These are phyloP conservation scores for Pygoscelis antarcticus DNA, from an alignment of 2,113 vertebrate genomes.

Conservation along the genomic window DNA sequence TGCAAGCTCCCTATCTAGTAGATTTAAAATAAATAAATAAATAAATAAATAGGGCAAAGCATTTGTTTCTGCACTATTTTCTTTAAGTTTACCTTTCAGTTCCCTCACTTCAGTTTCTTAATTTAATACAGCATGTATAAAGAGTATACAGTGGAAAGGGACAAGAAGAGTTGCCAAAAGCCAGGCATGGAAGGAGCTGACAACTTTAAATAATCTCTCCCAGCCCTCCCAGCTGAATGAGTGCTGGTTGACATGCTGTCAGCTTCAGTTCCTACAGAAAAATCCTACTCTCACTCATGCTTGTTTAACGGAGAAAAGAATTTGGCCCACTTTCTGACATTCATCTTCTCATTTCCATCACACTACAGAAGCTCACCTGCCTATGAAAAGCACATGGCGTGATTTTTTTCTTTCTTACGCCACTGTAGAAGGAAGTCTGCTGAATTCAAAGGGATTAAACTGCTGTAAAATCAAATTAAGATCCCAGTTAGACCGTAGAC, in stretches of 20 bases:
- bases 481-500: conserved; percentile 42
- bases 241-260: conserved; percentile 64
- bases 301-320: conserved; percentile 54
- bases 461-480: conserved; percentile 68
- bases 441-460: conserved; percentile 62
- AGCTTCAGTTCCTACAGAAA: conserved; percentile 65
- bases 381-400: conserved; percentile 54
- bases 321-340: conserved; percentile 70
- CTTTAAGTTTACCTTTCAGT: conserved; percentile 53
- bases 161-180: conserved; percentile 66
- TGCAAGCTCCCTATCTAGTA: background rate
- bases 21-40: background rate
- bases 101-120: conserved; percentile 52
- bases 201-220: conserved; percentile 69
- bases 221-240: conserved; percentile 66
- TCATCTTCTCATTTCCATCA: conserved; percentile 66
- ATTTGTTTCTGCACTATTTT: conserved; percentile 48
- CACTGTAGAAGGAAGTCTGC: conserved; percentile 45
- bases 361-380: conserved; percentile 68
- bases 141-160: conserved; percentile 64
- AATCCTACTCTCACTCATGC: conserved; percentile 57
- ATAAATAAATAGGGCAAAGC: background rate
- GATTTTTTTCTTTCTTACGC: conserved; percentile 42
- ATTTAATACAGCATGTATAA: conserved; percentile 65
- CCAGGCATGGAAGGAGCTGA: conserved; percentile 66